phyloP scores from a whole-genome alignment of 2,888 invertebrate genomes.

The Callinectes sapidus region DNA sequence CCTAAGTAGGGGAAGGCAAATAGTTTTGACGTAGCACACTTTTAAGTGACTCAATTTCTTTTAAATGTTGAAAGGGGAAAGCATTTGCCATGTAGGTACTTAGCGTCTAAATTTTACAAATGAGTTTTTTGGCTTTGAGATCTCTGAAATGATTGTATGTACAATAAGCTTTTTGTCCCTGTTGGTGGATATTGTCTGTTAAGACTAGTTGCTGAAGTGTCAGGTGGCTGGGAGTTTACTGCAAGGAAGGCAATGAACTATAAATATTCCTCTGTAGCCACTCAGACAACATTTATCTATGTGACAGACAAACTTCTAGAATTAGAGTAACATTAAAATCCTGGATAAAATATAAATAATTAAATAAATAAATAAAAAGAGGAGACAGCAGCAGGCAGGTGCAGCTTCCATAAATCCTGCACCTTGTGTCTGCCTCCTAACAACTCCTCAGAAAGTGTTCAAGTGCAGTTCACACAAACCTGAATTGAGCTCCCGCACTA shows the following conservation, averaged over 20 bases:
- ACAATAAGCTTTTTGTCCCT: background rate
- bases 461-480: constrained; percentile 75
- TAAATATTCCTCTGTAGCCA: background rate
- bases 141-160: background rate
- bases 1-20: background rate
- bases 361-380: background rate
- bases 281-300: background rate
- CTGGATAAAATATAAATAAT: background rate
- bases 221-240: background rate
- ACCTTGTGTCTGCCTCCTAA: background rate
- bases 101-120: background rate
- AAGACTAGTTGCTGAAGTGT: background rate
- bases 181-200: background rate
- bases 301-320: background rate
- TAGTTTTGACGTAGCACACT: background rate
- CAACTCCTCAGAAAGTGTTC: background rate
- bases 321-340: background rate
- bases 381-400: background rate
- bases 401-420: background rate
- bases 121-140: background rate
- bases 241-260: background rate
- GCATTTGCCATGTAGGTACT: background rate
- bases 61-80: background rate
- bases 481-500: constrained; percentile 96
- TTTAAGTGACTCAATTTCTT: background rate